Conservation (phyloP, 2,113 vertebrate genomes). For the Zapornia atra region DNA sequence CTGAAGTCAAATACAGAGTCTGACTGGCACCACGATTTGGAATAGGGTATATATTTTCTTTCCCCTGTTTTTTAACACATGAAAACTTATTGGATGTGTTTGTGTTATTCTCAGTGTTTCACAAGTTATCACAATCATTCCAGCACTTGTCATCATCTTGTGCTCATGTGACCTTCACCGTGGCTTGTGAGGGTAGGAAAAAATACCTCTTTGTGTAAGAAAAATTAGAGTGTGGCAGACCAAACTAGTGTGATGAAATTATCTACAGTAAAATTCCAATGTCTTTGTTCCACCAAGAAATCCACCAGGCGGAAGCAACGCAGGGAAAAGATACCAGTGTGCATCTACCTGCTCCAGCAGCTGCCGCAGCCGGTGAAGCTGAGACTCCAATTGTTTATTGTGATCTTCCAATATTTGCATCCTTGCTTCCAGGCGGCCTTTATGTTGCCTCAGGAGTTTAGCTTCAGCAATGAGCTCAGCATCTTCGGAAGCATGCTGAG, state of each 20-base stretch:
- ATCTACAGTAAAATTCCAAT: background rate
- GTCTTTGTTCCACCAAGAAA: background rate
- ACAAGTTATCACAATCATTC: background rate
- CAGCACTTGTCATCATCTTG: background rate
- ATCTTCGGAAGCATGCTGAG: slow-evolving; percentile 82
- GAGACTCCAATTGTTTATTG: slow-evolving; percentile 96
- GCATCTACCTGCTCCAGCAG: slow-evolving; percentile 92
- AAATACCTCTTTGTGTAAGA: background rate
- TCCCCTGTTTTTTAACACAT: background rate
- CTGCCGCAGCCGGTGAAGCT: slow-evolving; percentile 92
- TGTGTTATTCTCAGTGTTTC: background rate
- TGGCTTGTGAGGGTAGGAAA: background rate
- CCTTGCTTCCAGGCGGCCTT: slow-evolving; percentile 92
- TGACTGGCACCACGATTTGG: background rate
- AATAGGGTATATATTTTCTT: background rate
- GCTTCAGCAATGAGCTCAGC: slow-evolving; percentile 86
- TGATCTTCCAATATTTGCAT: slow-evolving; percentile 99
- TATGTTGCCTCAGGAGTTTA: slow-evolving; percentile 94
- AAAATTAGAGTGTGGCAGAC: background rate
- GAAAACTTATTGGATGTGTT: background rate
- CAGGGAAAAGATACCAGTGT: background rate
- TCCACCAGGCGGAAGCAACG: background rate
- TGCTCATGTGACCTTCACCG: background rate
- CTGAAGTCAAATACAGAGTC: background rate
- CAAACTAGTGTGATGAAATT: background rate